Evolutionary conservation across 2,113 vertebrate species (phyloP).

Genomic region (Hirundichthys speculiger): DNA sequence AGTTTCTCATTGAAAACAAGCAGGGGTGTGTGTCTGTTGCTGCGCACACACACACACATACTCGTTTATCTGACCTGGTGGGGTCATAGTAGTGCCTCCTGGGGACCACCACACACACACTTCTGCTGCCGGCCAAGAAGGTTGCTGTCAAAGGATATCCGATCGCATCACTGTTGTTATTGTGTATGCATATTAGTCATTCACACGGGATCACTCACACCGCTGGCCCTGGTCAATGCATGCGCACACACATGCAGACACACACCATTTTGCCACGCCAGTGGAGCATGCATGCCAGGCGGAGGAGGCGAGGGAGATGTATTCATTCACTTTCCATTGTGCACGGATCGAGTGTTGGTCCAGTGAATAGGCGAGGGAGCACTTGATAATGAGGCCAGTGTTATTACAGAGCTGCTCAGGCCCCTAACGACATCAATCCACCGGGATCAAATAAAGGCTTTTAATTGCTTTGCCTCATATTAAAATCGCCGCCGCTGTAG

Average conservation of each 20-base stretch:
- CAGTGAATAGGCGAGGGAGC: conserved; percentile 68
- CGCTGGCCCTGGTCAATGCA: conserved; percentile 63
- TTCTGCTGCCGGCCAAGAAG: conserved; percentile 65
- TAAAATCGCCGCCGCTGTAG: conserved; percentile 64
- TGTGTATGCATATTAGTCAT: conserved; percentile 72
- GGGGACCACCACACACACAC: conserved; percentile 61
- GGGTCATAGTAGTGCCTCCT: too few relatives aligned
- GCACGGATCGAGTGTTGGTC: conserved; percentile 73
- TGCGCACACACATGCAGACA: conserved; percentile 43
- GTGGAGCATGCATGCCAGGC: conserved; percentile 68
- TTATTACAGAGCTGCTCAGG: conserved; percentile 72
- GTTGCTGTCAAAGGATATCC: conserved; percentile 69
- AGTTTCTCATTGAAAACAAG: conserved; percentile 51
- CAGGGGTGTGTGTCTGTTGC: conserved; percentile 40
- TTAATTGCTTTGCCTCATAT: conserved; percentile 81
- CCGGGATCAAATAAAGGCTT: conserved; percentile 77
- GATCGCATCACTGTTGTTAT: conserved; percentile 66
- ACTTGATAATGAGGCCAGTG: conserved; percentile 75
- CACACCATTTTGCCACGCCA: conserved; percentile 68
- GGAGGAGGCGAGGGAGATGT: conserved; percentile 69
- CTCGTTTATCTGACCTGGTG: too few relatives aligned
- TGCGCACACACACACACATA: too few relatives aligned
- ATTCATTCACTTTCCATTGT: conserved; percentile 79
- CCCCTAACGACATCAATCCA: conserved; percentile 76
- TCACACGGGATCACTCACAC: conserved; percentile 71